Evolutionary conservation across 2,888 invertebrate species (phyloP).

Genomic region (Campoplex nolae): DNA sequence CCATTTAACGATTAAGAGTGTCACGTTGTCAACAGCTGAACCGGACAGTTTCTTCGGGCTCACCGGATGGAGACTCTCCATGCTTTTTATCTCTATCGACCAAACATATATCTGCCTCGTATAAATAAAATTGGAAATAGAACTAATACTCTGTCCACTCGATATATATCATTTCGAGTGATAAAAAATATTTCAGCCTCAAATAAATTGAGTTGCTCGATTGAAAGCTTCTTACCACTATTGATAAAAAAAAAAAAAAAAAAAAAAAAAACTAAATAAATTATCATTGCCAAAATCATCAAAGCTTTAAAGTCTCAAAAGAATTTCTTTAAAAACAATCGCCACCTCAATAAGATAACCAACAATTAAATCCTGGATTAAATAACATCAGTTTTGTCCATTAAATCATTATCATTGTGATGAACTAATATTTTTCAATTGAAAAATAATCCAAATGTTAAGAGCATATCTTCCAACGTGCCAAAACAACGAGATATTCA

Average conservation of each 20-base stretch:
- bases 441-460: too few relatives aligned
- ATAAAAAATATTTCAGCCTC: not conserved
- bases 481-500: not conserved
- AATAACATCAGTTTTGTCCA: too few relatives aligned
- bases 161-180: not conserved
- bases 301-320: not conserved
- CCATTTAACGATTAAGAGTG: conserved; percentile 27
- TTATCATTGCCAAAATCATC: not conserved
- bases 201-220: not conserved
- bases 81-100: not conserved
- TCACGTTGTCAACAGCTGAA: conserved; percentile 56
- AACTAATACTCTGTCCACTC: not conserved
- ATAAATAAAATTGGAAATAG: conserved; percentile 5
- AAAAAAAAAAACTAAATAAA: not conserved
- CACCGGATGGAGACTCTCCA: not conserved
- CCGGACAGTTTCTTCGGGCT: conserved; percentile 29
- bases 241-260: not conserved
- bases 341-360: not conserved
- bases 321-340: not conserved
- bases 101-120: not conserved
- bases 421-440: too few relatives aligned
- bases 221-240: not conserved
- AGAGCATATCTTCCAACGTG: not conserved
- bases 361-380: too few relatives aligned
- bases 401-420: too few relatives aligned